Percentiles rank a stretch among this genome's conserved stretches.
Conservation (phyloP, 35 echinoderm and acorn worm genomes). For the Heliocidaris tuberculata region DNA sequence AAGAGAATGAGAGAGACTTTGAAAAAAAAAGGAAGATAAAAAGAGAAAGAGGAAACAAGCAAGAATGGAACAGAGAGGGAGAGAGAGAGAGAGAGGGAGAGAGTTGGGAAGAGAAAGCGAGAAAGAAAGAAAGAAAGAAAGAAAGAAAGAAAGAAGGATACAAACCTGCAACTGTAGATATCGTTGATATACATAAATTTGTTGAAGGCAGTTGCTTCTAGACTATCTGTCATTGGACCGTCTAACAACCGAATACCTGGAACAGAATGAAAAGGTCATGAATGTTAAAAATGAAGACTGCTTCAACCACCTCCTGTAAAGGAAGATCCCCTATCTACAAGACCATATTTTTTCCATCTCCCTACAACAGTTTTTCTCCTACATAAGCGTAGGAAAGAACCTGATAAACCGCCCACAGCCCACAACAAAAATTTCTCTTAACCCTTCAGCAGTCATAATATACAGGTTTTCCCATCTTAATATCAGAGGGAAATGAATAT, state of each 20-base stretch:
- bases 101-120: background rate
- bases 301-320: no score
- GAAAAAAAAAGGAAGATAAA: background rate
- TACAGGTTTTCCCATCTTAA: no score
- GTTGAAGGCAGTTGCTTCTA: slow-evolving; percentile 97
- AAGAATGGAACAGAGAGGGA: no score
- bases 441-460: no score
- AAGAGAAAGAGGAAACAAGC: background rate
- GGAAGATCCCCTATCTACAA: no score
- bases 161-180: slow-evolving; percentile 98
- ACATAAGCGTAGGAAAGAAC: no score
- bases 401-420: no score
- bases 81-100: background rate
- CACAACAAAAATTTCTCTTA: no score
- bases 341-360: no score
- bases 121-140: background rate
- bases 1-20: background rate
- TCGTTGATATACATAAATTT: slow-evolving; percentile 97
- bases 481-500: no score
- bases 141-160: background rate
- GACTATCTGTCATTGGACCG: slow-evolving; percentile 99
- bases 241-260: slow-evolving; percentile 84
- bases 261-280: background rate
- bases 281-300: no score
- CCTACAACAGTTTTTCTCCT: no score